Percentiles rank a stretch among this genome's conserved stretches.
These are phyloP conservation scores for Paradoxurus hermaphroditus DNA, from an alignment of 2,113 vertebrate species.

Conservation along the genomic window DNA sequence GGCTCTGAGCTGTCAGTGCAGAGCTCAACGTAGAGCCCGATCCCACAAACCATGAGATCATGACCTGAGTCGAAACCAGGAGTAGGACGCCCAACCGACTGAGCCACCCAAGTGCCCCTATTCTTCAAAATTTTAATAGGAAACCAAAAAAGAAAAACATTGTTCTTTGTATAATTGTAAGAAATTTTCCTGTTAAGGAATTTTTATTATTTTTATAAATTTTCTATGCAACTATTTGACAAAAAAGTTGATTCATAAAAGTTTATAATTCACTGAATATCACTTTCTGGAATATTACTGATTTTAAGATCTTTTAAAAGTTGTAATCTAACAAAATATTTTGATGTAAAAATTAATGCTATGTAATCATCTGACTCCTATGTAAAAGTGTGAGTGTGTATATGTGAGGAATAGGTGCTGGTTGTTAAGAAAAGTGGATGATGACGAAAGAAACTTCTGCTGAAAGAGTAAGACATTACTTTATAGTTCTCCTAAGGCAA, in stretches of 20 bases:
- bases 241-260: neutral
- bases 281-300: neutral
- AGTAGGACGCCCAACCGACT: too few species aligned
- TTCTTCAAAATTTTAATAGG: neutral
- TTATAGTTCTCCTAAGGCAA: conserved; percentile 27
- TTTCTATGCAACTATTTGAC: neutral
- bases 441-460: neutral
- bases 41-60: too few species aligned
- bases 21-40: too few species aligned
- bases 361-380: neutral
- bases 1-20: too few species aligned
- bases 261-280: neutral
- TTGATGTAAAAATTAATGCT: neutral
- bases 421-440: neutral
- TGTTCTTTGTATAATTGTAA: neutral
- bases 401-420: neutral
- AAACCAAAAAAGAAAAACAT: neutral
- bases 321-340: neutral
- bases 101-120: neutral
- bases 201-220: conserved; percentile 1
- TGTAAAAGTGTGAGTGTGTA: neutral
- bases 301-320: neutral
- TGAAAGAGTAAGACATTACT: conserved; percentile 26
- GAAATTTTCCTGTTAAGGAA: neutral
- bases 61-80: too few species aligned